Evolutionary conservation across 2,888 invertebrate species (phyloP).

Genomic region (Caenorhabditis uteleia): DNA sequence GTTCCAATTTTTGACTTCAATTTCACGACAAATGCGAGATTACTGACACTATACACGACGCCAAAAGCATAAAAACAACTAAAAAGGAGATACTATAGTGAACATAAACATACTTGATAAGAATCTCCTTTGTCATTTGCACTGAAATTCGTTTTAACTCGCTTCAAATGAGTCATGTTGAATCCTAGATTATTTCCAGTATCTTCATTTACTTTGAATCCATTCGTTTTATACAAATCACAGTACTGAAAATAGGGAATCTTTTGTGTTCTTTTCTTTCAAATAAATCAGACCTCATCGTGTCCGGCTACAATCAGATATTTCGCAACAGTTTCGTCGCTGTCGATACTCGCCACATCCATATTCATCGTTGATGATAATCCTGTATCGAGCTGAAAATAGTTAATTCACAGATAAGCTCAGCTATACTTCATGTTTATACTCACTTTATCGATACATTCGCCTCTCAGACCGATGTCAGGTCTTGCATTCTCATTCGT

Average conservation of each 20-base stretch:
- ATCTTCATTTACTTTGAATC: slow-evolving; percentile 33
- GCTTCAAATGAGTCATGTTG: slow-evolving; percentile 30
- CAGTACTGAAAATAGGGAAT: slow-evolving; percentile 44
- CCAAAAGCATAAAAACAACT: too few relatives aligned
- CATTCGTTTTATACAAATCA: slow-evolving; percentile 55
- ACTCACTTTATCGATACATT: slow-evolving; percentile 30
- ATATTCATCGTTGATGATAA: slow-evolving; percentile 66
- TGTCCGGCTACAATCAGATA: slow-evolving; percentile 66
- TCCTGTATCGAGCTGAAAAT: slow-evolving; percentile 54
- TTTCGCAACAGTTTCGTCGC: slow-evolving; percentile 30
- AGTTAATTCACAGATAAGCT: too few relatives aligned
- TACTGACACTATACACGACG: too few relatives aligned
- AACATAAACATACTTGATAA: slow-evolving; percentile 44
- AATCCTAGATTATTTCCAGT: slow-evolving; percentile 21
- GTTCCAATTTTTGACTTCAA: too few relatives aligned
- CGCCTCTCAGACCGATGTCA: slow-evolving; percentile 27
- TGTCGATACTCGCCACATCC: slow-evolving; percentile 53
- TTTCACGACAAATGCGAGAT: too few relatives aligned
- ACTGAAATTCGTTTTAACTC: slow-evolving; percentile 28
- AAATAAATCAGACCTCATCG: slow-evolving; percentile 48
- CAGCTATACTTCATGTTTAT: too few relatives aligned
- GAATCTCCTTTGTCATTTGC: too few relatives aligned
- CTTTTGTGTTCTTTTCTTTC: neutral
- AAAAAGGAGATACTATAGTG: too few relatives aligned
- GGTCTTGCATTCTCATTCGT: slow-evolving; percentile 9